Base-by-base conservation (phyloP, 2,888 invertebrate genomes). In the Drosophila paramelanica region DNA sequence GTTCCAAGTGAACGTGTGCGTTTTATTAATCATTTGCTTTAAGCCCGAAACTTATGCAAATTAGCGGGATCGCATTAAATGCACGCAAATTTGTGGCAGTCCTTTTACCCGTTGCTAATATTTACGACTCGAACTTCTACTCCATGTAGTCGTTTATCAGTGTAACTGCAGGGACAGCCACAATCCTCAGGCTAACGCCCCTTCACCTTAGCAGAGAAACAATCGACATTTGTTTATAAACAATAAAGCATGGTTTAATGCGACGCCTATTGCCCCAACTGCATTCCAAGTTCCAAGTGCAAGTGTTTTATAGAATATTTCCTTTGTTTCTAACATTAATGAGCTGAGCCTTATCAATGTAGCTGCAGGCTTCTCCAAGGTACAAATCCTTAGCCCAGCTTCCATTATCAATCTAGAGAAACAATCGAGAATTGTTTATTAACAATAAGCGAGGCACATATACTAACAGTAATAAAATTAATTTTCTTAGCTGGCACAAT, bases 11-110 rank as follows among this genome's bases (percentile, higher is more conserved):
- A 62, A 57, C 55, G 64, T 66, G 77, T 76, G 81, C 74, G 69
- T 79, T 88, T 89, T 81, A 87, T 79, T 85, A 87, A 79, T 77
- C 74, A 87, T 75, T 73, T 76, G 68, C 77, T 61, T 67, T 31
- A 49, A 62, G 64, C 57, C 53, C 52, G 52, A n/a, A 57, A 62
- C 61, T 88, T 77, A 86, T 86, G 87, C 81, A 76, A 88, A 88
- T 78, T 69, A 67, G 56, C 53, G 55, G 38, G 11, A 17, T 41
- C 41, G 65, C 77, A 88, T 82, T 85, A 83, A 81, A 73, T 79
- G 85, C 88, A 88, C 79, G 42, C 57, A 49, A 67, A 43, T 60
- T 46, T 51, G 33, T 38, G 1, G 7, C 13, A 36, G 39, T 20
- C 47, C 56, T 49, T 49, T 51, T 25, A 17, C 13, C 31, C 55